These are phyloP conservation scores for Macaria liturata DNA, from an alignment of 2,888 invertebrate species.

Conservation along the genomic window DNA sequence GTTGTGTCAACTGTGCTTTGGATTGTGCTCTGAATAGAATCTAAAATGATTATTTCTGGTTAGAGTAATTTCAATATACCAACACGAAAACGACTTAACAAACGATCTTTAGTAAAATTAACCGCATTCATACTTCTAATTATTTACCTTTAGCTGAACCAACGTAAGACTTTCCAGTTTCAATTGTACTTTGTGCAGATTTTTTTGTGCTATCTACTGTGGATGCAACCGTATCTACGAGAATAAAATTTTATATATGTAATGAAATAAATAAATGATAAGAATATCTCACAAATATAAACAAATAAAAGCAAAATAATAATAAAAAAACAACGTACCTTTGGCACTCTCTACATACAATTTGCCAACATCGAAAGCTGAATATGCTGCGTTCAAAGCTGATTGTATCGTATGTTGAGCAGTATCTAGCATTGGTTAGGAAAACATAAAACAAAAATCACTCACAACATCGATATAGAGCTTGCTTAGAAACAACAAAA, in stretches of 20 bases:
- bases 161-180: slow-evolving; percentile 60
- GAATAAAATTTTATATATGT: slow-evolving; percentile 23
- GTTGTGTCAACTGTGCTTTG: slow-evolving; percentile 51
- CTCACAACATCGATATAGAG: slow-evolving; percentile 5
- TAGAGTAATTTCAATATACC: no score
- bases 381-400: slow-evolving; percentile 56
- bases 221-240: slow-evolving; percentile 64
- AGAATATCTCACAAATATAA: background rate
- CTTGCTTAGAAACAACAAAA: slow-evolving; percentile 5
- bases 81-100: no score
- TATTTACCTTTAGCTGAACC: slow-evolving; percentile 62
- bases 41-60: slow-evolving; percentile 35
- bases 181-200: slow-evolving; percentile 66
- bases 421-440: slow-evolving; percentile 52
- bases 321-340: slow-evolving; percentile 32
- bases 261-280: slow-evolving; percentile 6
- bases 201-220: slow-evolving; percentile 73
- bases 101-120: slow-evolving; percentile 2
- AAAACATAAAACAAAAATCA: slow-evolving; percentile 18
- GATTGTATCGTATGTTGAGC: slow-evolving; percentile 59
- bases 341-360: slow-evolving; percentile 60
- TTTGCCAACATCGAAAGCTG: slow-evolving; percentile 60
- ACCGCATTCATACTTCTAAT: background rate
- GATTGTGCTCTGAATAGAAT: slow-evolving; percentile 48
- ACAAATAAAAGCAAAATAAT: slow-evolving; percentile 12